Base-by-base conservation (phyloP, 2,888 invertebrate genomes). In the Phyto melanocephala region DNA sequence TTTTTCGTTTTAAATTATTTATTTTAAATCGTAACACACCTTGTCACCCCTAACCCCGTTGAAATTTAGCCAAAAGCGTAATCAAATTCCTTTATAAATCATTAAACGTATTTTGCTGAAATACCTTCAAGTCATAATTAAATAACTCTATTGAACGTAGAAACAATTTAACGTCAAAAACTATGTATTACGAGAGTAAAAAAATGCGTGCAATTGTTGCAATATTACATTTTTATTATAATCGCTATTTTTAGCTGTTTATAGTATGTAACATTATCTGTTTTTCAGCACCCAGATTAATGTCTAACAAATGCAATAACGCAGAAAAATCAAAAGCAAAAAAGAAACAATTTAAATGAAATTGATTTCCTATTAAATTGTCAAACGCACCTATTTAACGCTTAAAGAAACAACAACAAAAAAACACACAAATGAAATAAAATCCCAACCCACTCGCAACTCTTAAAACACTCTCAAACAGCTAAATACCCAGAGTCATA, bases 381-480 rank as follows among this genome's bases (percentile, higher is more conserved):
- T 85, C 85, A 85, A 85, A 85, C 85, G 85, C 85, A 85, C 85
- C 85, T 84, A 85, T 85, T 85, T 85, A 85, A 83, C 85, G 85
- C 83, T 84, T 80, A 76, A 28, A 70, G 37, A 13, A 75, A 67
- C 47, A 47, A 24, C 68, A 60, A 10, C 63, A 40, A 47, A 70
- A 42, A 72, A 74, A 42, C 52, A 71, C 0, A 52, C 20, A 75
- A 40, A 11, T 62, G 65, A 72, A 67, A 71, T 67, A 28, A 58
- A 68, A 76, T 76, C 68, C 79, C 65, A 74, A 63, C 68, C 71
- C 72, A 75, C 78, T 81, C 37, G 72, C 62, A 65, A 72, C 15
- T 52, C 33, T 35, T 40, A 45, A 20, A 10, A 20, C 28, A 50
- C 63, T 11, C 1, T 20, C 47, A 68, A 37, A 28, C n/a, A 40